Percentiles rank a stretch among this genome's conserved stretches.
These are phyloP conservation scores for Craseonycteris thonglongyai DNA, from an alignment of 2,113 vertebrate species.

Conservation along the genomic window DNA sequence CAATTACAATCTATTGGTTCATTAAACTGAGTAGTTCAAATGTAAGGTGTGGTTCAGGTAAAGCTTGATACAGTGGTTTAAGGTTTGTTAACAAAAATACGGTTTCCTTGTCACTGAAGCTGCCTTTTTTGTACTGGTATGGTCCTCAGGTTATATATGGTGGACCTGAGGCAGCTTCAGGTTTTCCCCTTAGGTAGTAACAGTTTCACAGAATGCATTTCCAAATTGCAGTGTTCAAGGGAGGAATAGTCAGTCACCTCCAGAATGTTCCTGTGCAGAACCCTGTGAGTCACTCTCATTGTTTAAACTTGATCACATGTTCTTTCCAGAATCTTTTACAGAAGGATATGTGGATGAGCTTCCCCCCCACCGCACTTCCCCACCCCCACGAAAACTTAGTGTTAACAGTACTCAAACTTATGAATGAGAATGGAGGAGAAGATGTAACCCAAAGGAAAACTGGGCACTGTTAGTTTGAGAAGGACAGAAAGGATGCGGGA, in stretches of 20 bases:
- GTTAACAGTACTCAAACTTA: not conserved
- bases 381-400: not conserved
- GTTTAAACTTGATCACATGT: not conserved
- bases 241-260: not conserved
- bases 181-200: not conserved
- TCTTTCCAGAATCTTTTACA: not conserved
- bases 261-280: not conserved
- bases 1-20: not conserved
- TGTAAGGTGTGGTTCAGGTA: not conserved
- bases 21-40: not conserved
- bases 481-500: not conserved
- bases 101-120: not conserved
- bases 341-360: not conserved
- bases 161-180: not conserved
- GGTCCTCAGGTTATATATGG: not conserved
- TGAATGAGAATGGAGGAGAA: not conserved
- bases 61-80: not conserved
- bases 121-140: not conserved
- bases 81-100: not conserved
- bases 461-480: not conserved
- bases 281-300: not conserved
- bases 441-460: not conserved
- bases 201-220: not conserved
- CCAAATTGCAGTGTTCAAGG: not conserved
- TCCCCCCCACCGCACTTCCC: no score